phyloP scores from a whole-genome alignment of 2,888 invertebrate species.

The Amblyjoppa proteus region DNA sequence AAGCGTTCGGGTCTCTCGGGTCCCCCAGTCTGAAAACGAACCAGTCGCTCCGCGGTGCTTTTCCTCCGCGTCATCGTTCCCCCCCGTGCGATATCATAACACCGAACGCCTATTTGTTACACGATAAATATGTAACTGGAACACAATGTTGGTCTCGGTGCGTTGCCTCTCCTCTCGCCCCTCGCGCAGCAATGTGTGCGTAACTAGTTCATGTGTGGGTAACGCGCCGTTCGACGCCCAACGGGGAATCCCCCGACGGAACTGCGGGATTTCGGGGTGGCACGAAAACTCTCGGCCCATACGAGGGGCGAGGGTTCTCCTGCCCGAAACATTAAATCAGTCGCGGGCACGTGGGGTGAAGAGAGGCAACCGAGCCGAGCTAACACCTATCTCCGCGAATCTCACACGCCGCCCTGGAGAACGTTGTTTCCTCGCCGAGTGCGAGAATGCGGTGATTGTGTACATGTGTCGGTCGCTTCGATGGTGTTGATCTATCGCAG shows the following conservation, averaged over 20 bases:
- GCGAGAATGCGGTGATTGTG: conserved; percentile 7
- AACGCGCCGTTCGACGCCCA: conserved; percentile 31
- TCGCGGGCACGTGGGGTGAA: conserved; percentile 59
- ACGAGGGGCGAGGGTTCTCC: conserved; percentile 32
- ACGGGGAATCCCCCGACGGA: conserved; percentile 37
- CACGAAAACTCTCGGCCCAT: conserved; percentile 14
- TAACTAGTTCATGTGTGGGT: conserved; percentile 3
- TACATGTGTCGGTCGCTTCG: neutral
- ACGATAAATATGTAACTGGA: conserved; percentile 84
- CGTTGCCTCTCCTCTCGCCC: conserved; percentile 47
- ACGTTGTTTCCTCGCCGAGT: conserved; percentile 39
- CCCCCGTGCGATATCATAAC: conserved; percentile 81
- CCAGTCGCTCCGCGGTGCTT: conserved; percentile 76
- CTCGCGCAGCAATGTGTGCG: conserved; percentile 1
- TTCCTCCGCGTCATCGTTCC: conserved; percentile 40
- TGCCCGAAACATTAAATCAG: conserved; percentile 59
- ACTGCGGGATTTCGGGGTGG: conserved; percentile 51
- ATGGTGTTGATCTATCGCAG: conserved; percentile 20
- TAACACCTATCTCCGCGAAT: conserved; percentile 56
- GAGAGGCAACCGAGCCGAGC: conserved; percentile 35
- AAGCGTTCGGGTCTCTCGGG: conserved; percentile 10
- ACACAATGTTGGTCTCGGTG: conserved; percentile 77
- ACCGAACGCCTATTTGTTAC: conserved; percentile 83
- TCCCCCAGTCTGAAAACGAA: conserved; percentile 68
- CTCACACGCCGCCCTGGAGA: conserved; percentile 28